These are phyloP conservation scores for Lithophane socia DNA, from an alignment of 2,888 invertebrate species.

Conservation along the genomic window DNA sequence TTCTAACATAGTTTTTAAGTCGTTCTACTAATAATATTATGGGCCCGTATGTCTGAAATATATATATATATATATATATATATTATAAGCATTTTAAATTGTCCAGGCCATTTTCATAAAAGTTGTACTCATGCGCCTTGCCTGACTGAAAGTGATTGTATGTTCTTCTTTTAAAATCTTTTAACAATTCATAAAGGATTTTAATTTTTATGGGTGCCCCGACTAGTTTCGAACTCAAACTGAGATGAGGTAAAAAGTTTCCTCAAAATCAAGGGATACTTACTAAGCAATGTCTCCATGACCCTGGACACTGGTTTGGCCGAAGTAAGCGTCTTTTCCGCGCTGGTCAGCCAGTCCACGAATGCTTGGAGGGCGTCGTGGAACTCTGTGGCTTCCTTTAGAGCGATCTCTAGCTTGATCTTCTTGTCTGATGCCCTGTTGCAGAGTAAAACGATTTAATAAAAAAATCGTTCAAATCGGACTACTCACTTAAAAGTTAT, in stretches of 20 bases:
- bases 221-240: neutral
- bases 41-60: too few species aligned
- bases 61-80: too few species aligned
- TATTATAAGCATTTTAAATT: too few species aligned
- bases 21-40: too few species aligned
- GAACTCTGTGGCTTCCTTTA: slow-evolving; percentile 99
- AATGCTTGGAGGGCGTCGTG: slow-evolving; percentile 98
- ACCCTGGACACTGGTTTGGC: slow-evolving; percentile 98
- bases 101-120: too few species aligned
- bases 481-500: too few species aligned
- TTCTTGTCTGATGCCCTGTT: slow-evolving; percentile 98
- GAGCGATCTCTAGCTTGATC: slow-evolving; percentile 98
- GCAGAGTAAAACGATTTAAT: slow-evolving; percentile 49
- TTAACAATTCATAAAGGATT: neutral
- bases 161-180: neutral
- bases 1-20: too few species aligned
- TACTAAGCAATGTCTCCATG: slow-evolving; percentile 95
- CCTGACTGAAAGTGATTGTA: neutral
- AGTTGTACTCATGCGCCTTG: too few species aligned
- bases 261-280: slow-evolving; percentile 64
- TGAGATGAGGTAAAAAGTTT: too few species aligned
- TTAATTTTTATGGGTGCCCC: neutral
- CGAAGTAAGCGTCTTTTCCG: slow-evolving; percentile 97
- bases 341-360: slow-evolving; percentile 98
- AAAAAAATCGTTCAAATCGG: too few species aligned